Evolutionary conservation across 2,888 invertebrate species (phyloP), one percentile per base, ranked within the genome.

Genomic region (Tenthredo mesomela): DNA sequence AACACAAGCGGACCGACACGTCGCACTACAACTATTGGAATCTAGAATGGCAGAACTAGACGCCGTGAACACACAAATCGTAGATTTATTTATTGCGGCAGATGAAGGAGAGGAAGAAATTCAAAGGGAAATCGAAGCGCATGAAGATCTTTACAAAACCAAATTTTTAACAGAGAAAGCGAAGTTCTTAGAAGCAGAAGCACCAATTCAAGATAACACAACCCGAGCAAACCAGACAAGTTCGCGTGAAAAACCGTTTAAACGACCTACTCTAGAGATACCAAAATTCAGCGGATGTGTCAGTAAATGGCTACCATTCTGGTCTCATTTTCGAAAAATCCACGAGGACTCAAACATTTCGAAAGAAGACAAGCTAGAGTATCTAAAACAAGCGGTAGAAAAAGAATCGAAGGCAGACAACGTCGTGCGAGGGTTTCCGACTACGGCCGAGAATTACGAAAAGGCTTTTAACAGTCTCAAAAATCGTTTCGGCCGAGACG

Each of bases 251-350:
- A 87, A 86, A 67, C 87, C 85, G 21, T 86, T 85, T 40, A 86
- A 87, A 37, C 78, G 87, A 21, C 87, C 89, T 4, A 86, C 85
- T 9, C 67, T 88, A 12, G 86, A 90, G 78, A 84, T 90, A 9
- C 84, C 78, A 2, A 89, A 89, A 85, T 90, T 88, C 82, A 85
- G 83, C 73, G 89, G 89, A n/a, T 84, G 86, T n/a, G 73, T 88
- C 4, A 85, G 84, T 47, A 85, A 88, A 1, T 90, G 89, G 89
- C 84, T 90, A 2, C 84, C 86, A 7, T 91, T 90, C 84, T 90
- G 89, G 89, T 86, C 87, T 1, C 89, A 89, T 61, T 90, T 89
- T 80, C 29, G 82, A 33, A 89, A 89, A 84, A 88, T 89, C 5
- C 85, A 90, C 65, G 88, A 89, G 40, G 88, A 89, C 70, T 73